Evolutionary conservation across 2,113 vertebrate genomes (phyloP).

Genomic region (Pedetes capensis): DNA sequence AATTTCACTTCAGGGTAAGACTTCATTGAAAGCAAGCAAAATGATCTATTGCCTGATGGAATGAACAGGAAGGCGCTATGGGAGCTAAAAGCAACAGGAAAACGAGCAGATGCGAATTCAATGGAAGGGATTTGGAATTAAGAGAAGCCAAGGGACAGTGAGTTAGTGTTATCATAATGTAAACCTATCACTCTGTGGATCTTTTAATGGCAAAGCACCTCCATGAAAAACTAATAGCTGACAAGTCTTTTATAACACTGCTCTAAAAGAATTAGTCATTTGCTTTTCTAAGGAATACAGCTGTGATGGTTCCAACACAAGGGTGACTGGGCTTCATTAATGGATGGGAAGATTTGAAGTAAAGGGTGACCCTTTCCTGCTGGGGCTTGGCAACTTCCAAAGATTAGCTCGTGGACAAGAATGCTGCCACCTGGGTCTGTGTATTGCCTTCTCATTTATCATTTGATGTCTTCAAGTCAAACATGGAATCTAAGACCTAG

Average conservation of each 20-base stretch:
- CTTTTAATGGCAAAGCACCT: constrained; percentile 43
- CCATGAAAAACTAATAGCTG: constrained; percentile 51
- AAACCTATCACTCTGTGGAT: background rate
- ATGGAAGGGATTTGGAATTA: constrained; percentile 7
- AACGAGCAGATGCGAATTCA: background rate
- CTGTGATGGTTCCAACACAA: background rate
- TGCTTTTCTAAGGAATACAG: constrained; percentile 22
- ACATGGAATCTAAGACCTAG: background rate
- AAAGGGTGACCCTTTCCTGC: background rate
- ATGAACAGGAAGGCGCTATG: background rate
- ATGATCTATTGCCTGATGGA: background rate
- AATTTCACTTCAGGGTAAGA: constrained; percentile 32
- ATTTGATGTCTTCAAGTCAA: background rate
- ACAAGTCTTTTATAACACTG: constrained; percentile 44
- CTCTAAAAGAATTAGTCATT: constrained; percentile 9
- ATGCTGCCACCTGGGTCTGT: background rate
- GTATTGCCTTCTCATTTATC: background rate
- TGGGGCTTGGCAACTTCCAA: background rate
- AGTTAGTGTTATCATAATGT: background rate
- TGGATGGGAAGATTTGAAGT: background rate
- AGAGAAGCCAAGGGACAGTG: constrained; percentile 2
- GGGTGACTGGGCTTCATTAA: background rate
- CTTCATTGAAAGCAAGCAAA: constrained; percentile 44
- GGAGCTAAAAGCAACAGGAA: constrained; percentile 33
- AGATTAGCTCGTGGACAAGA: background rate